These are phyloP conservation scores for Sardinella longiceps DNA, from an alignment of 2,797 vertebrate species.

Conservation along the genomic window DNA sequence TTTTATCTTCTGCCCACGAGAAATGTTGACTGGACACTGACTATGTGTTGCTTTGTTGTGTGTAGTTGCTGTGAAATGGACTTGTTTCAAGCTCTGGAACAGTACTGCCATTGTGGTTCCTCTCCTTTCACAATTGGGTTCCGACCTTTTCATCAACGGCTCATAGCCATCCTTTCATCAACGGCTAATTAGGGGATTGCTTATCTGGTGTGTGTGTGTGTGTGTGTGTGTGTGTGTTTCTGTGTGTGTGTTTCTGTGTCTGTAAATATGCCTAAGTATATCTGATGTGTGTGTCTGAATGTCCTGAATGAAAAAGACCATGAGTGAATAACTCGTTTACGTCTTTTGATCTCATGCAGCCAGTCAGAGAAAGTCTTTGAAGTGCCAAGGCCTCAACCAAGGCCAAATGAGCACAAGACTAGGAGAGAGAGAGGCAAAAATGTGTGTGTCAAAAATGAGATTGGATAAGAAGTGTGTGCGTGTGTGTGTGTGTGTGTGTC, in stretches of 20 bases:
- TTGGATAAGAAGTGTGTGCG: background rate
- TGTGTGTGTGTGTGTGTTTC: background rate
- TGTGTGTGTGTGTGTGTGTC: background rate
- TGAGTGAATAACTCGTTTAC: background rate
- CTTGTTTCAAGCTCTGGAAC: background rate
- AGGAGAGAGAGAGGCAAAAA: background rate
- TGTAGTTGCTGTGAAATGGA: too few species aligned
- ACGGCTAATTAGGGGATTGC: background rate
- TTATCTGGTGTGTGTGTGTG: background rate
- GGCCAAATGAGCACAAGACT: background rate
- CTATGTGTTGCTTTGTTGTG: too few species aligned
- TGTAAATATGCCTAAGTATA: too few species aligned
- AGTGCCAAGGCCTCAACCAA: background rate
- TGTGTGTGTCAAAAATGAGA: background rate
- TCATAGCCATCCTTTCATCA: background rate
- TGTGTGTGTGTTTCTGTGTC: background rate
- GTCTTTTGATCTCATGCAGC: background rate
- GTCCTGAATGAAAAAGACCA: background rate
- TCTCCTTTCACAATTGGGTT: too few species aligned
- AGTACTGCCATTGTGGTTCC: background rate
- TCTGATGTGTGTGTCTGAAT: too few species aligned
- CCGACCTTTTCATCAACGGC: background rate
- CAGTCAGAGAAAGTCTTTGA: conserved; percentile 8
- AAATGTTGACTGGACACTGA: too few species aligned
- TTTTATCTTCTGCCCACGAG: too few species aligned